Evolutionary conservation across 2,888 invertebrate genomes (phyloP).

Genomic region (Hecatera dysodea): DNA sequence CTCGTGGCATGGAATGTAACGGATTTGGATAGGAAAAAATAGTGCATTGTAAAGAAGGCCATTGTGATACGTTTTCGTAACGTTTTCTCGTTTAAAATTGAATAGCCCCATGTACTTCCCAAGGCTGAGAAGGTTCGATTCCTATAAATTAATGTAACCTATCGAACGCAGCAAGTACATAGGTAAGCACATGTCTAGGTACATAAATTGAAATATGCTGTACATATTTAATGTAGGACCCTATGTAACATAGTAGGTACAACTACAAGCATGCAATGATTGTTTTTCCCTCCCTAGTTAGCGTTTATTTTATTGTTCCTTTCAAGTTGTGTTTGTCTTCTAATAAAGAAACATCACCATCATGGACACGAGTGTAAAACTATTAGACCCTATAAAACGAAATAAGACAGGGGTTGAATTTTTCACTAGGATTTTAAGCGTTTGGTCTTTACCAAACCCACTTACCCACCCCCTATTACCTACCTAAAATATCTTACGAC

Average conservation of each 20-base stretch:
- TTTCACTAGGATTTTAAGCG: neutral
- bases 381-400: neutral
- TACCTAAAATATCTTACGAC: no score
- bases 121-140: slow-evolving; percentile 29
- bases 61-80: slow-evolving; percentile 78
- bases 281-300: neutral
- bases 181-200: neutral
- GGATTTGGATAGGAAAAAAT: slow-evolving; percentile 88
- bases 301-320: slow-evolving; percentile 4
- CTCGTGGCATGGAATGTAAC: slow-evolving; percentile 89
- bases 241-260: neutral
- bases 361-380: neutral
- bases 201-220: neutral
- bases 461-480: no score
- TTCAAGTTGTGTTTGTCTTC: slow-evolving; percentile 4
- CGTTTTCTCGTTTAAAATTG: slow-evolving; percentile 74
- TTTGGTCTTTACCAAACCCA: no score
- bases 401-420: neutral
- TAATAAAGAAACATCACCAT: neutral
- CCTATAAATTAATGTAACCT: slow-evolving; percentile 14
- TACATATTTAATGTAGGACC: neutral
- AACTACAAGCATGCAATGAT: neutral
- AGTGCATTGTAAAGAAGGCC: slow-evolving; percentile 80
- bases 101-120: slow-evolving; percentile 57
- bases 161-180: neutral